Conservation (phyloP, 2,888 invertebrate genomes). For the Hymenopus coronatus region DNA sequence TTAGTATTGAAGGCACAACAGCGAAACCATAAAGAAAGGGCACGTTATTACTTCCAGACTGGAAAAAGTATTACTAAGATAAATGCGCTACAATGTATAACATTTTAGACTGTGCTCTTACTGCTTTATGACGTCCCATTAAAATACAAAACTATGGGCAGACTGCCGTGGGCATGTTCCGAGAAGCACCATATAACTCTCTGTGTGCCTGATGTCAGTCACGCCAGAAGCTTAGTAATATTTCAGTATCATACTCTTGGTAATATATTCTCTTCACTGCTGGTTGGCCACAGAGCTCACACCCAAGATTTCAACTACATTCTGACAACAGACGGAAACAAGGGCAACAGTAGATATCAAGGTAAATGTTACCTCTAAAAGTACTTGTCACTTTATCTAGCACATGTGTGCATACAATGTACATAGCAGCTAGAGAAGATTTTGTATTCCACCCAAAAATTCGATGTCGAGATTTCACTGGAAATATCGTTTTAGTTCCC, state of each 20-base stretch:
- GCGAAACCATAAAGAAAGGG: neutral
- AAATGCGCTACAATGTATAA: neutral
- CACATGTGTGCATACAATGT: too few species aligned
- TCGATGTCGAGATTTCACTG: too few species aligned
- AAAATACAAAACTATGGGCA: neutral
- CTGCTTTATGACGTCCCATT: neutral
- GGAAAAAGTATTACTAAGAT: neutral
- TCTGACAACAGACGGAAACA: too few species aligned
- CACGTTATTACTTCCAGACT: neutral
- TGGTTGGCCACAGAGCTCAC: neutral
- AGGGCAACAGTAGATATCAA: too few species aligned
- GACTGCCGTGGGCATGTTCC: neutral
- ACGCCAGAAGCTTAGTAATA: neutral
- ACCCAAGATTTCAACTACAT: neutral
- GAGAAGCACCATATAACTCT: neutral
- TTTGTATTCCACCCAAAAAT: too few species aligned
- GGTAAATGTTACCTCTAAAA: too few species aligned
- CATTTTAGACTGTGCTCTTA: neutral
- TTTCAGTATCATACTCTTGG: neutral
- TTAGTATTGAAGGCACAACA: neutral
- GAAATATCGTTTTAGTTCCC: too few species aligned
- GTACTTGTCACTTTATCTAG: too few species aligned
- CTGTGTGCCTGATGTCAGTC: neutral
- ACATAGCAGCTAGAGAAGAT: too few species aligned
- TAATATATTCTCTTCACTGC: neutral